Conservation (phyloP, 1,140 invertebrate species). For the Cryptotermes secundus region DNA sequence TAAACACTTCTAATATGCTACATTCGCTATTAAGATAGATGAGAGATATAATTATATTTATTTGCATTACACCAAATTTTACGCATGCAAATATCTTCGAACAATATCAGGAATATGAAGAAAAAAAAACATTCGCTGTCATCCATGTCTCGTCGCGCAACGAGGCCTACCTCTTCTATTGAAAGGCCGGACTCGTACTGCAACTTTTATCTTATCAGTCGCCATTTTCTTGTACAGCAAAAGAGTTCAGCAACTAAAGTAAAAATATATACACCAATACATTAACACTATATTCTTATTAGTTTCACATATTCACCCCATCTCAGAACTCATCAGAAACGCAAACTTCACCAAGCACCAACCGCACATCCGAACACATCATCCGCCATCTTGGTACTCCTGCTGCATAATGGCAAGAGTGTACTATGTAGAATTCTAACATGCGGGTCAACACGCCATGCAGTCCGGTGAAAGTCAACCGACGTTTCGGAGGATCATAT, state of each 20-base stretch:
- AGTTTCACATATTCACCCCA: constrained; percentile 38
- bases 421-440: too few species aligned
- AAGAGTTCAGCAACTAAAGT: constrained; percentile 24
- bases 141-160: neutral
- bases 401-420: neutral
- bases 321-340: constrained; percentile 32
- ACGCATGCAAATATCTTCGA: too few species aligned
- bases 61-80: too few species aligned
- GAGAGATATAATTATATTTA: too few species aligned
- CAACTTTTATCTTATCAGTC: constrained; percentile 94
- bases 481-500: too few species aligned
- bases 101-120: too few species aligned
- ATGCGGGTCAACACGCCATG: too few species aligned
- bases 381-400: constrained; percentile 35
- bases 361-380: constrained; percentile 12
- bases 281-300: constrained; percentile 9
- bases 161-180: constrained; percentile 84
- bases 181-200: constrained; percentile 92
- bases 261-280: constrained; percentile 30
- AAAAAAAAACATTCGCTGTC: too few species aligned
- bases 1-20: too few species aligned
- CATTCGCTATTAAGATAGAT: too few species aligned
- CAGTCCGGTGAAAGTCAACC: too few species aligned
- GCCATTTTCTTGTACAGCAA: constrained; percentile 55
- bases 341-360: constrained; percentile 32